phyloP scores from a whole-genome alignment of 2,113 vertebrate genomes.

The Saccopteryx bilineata region DNA sequence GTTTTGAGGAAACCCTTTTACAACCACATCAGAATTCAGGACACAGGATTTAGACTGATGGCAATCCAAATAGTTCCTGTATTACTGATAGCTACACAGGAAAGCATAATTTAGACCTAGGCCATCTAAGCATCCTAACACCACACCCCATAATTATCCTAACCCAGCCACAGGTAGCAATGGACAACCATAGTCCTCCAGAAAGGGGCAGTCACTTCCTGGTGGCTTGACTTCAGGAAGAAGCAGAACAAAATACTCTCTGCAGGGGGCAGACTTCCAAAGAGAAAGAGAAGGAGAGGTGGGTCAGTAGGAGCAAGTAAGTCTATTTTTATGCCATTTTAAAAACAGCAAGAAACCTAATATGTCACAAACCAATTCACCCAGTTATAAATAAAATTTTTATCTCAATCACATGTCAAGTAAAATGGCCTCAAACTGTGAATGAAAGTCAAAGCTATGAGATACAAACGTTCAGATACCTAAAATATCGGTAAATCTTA shows the following conservation, averaged over 20 bases:
- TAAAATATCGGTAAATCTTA: slow-evolving; percentile 45
- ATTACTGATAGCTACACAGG: not conserved
- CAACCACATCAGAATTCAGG: not conserved
- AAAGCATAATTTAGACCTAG: slow-evolving; percentile 17
- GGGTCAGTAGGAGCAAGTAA: not conserved
- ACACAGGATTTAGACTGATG: not conserved
- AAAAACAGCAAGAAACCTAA: slow-evolving; percentile 50
- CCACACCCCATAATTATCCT: slow-evolving; percentile 1
- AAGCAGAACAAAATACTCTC: slow-evolving; percentile 35
- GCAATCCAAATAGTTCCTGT: not conserved
- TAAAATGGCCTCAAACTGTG: slow-evolving; percentile 52
- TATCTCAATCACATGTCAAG: slow-evolving; percentile 49
- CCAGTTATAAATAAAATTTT: slow-evolving; percentile 12
- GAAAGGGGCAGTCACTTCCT: not conserved
- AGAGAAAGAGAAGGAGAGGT: not conserved
- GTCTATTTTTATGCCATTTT: slow-evolving; percentile 34
- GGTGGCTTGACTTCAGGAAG: not conserved
- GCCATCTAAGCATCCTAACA: not conserved
- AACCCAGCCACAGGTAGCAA: not conserved
- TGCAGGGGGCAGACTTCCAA: not conserved
- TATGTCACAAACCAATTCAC: slow-evolving; percentile 3
- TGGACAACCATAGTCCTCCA: not conserved
- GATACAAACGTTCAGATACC: not conserved
- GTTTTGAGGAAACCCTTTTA: slow-evolving; percentile 15
- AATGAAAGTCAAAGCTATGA: slow-evolving; percentile 15